phyloP scores from a whole-genome alignment of 2,113 vertebrate species.

The Stomatorhinus ivindoensis region DNA sequence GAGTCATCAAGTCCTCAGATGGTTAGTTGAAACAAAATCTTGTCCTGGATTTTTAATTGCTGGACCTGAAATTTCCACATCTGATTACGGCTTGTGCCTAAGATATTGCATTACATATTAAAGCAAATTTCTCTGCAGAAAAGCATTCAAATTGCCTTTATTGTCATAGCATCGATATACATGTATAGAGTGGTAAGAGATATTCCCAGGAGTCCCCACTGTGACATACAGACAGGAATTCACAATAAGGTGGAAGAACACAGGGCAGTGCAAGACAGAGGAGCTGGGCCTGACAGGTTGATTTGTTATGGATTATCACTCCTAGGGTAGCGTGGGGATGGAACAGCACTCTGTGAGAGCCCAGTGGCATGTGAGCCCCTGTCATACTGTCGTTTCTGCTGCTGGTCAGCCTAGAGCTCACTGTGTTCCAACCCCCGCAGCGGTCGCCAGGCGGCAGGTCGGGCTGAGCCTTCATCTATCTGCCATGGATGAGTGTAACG shows the following conservation, averaged over 20 bases:
- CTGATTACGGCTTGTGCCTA: neutral
- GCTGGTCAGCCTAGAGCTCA: neutral
- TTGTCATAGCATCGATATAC: neutral
- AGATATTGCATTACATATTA: neutral
- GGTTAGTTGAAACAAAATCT: neutral
- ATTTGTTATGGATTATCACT: neutral
- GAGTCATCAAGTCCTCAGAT: neutral
- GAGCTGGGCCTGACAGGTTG: neutral
- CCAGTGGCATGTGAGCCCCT: neutral
- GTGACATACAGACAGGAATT: neutral
- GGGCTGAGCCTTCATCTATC: neutral
- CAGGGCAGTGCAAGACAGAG: neutral
- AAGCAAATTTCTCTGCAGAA: neutral
- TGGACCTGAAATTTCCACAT: neutral
- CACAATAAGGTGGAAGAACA: neutral
- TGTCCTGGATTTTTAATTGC: neutral
- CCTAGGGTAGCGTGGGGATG: neutral
- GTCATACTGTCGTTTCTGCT: neutral
- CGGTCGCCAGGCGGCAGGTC: neutral
- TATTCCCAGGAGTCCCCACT: neutral
- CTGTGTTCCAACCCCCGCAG: neutral
- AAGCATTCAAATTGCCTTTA: neutral
- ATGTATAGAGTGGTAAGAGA: neutral
- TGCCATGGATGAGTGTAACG: neutral
- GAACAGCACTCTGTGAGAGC: neutral